A percentile compares a stretch with the other conserved stretches of the same genome.
Evolutionary conservation across 2,888 invertebrate genomes (phyloP).

Genomic region (Catocala nupta): DNA sequence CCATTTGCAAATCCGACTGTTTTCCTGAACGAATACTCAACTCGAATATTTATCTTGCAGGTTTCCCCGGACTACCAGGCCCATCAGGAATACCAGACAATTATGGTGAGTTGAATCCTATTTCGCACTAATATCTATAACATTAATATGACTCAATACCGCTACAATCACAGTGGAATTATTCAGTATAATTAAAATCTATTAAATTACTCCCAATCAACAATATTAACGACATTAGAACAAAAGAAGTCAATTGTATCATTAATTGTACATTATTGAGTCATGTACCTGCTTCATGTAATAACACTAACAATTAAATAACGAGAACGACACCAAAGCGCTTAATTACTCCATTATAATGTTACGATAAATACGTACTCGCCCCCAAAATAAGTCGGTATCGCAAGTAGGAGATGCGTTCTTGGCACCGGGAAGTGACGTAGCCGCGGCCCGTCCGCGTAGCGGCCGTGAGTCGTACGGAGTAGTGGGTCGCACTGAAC

Average conservation of each 20-base stretch:
- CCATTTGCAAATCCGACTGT: too few relatives aligned
- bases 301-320: conserved; percentile 79
- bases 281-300: conserved; percentile 71
- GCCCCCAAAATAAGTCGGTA: conserved; percentile 48
- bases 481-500: conserved; percentile 68
- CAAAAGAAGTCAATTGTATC: conserved; percentile 63
- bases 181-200: conserved; percentile 59
- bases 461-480: conserved; percentile 23
- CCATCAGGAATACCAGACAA: conserved; percentile 95
- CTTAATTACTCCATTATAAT: conserved; percentile 62
- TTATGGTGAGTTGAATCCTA: conserved; percentile 90
- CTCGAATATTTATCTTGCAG: conserved; percentile 71
- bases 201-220: conserved; percentile 63
- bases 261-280: conserved; percentile 81
- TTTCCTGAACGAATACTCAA: not conserved
- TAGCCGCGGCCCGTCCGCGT: conserved; percentile 11
- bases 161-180: conserved; percentile 46
- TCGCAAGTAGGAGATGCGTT: conserved; percentile 34
- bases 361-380: conserved; percentile 56
- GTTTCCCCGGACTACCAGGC: conserved; percentile 92
- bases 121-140: conserved; percentile 56
- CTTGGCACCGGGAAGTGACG: conserved; percentile 56
- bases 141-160: conserved; percentile 68
- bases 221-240: conserved; percentile 60
- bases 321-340: conserved; percentile 70